Percentiles rank a stretch among this genome's conserved stretches.
These are phyloP conservation scores for Odobenus rosmarus DNA, from an alignment of 2,113 vertebrate genomes.

Conservation along the genomic window DNA sequence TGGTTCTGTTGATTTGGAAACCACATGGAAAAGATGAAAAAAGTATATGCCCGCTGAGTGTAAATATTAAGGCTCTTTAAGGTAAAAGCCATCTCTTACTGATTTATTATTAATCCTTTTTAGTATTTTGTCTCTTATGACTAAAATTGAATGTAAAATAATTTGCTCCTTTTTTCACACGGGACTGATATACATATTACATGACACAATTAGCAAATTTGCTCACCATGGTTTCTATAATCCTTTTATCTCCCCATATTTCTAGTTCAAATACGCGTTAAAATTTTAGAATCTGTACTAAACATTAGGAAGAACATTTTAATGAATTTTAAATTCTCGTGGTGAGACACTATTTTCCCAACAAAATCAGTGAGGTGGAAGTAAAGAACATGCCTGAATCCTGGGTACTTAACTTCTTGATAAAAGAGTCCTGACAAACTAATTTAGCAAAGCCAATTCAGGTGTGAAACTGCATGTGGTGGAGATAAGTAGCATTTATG, in stretches of 20 bases:
- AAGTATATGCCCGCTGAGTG: background rate
- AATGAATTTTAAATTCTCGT: background rate
- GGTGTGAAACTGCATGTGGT: background rate
- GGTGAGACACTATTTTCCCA: background rate
- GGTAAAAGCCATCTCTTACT: background rate
- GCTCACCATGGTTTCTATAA: background rate
- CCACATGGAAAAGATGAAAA: background rate
- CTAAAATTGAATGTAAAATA: background rate
- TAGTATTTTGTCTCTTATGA: background rate
- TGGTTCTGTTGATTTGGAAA: constrained; percentile 28
- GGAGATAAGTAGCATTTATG: background rate
- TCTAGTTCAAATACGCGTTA: background rate
- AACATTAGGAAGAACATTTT: background rate
- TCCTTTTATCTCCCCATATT: background rate
- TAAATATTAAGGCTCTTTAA: background rate
- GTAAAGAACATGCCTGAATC: background rate
- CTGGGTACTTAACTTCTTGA: background rate
- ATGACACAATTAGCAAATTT: background rate
- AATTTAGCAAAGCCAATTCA: background rate
- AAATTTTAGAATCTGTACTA: background rate
- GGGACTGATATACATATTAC: background rate
- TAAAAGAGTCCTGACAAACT: background rate
- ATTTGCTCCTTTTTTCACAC: background rate
- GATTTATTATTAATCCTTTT: constrained; percentile 26
- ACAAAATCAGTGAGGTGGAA: background rate